Percentiles rank a stretch among this genome's conserved stretches.
Evolutionary conservation across 1,140 invertebrate genomes (phyloP).

Genomic region (Saccostrea echinata): DNA sequence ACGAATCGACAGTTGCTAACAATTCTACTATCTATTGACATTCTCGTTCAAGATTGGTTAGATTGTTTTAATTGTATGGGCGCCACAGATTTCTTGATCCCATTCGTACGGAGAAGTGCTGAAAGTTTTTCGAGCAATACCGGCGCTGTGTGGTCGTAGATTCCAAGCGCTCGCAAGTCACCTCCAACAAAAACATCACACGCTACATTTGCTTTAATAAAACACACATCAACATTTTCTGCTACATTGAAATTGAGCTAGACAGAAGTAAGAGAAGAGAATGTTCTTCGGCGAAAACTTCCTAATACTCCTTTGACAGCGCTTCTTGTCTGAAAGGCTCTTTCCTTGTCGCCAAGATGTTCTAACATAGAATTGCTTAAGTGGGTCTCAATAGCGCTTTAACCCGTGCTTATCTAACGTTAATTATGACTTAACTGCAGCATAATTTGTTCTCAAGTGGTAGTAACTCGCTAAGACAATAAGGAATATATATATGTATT

Average conservation of each 20-base stretch:
- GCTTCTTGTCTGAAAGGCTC: conserved; percentile 35
- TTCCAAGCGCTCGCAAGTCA: conserved; percentile 28
- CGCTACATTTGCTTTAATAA: conserved; percentile 39
- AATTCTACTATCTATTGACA: conserved; percentile 33
- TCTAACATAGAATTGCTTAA: conserved; percentile 30
- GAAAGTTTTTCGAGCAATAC: conserved; percentile 11
- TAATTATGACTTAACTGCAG: conserved; percentile 35
- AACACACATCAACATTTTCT: conserved; percentile 37
- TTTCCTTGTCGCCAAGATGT: conserved; percentile 30
- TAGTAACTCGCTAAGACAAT: conserved; percentile 36
- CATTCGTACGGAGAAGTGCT: conserved; percentile 30
- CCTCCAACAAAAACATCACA: conserved; percentile 36
- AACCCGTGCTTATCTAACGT: conserved; percentile 17
- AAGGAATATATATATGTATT: conserved; percentile 16
- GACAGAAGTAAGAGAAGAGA: conserved; percentile 34
- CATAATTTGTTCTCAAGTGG: conserved; percentile 35
- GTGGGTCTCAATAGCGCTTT: conserved; percentile 26
- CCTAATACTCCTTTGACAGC: conserved; percentile 24
- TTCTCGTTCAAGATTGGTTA: conserved; percentile 25
- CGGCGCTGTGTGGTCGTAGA: conserved; percentile 12
- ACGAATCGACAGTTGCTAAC: conserved; percentile 33
- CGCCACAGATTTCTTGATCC: conserved; percentile 37
- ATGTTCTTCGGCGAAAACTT: conserved; percentile 28
- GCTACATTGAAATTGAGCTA: conserved; percentile 35
- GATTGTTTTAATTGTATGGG: conserved; percentile 36